A percentile compares a stretch with the other conserved stretches of the same genome.
Conservation (phyloP, 2,888 invertebrate species). For the Alentia gelatinosa region DNA sequence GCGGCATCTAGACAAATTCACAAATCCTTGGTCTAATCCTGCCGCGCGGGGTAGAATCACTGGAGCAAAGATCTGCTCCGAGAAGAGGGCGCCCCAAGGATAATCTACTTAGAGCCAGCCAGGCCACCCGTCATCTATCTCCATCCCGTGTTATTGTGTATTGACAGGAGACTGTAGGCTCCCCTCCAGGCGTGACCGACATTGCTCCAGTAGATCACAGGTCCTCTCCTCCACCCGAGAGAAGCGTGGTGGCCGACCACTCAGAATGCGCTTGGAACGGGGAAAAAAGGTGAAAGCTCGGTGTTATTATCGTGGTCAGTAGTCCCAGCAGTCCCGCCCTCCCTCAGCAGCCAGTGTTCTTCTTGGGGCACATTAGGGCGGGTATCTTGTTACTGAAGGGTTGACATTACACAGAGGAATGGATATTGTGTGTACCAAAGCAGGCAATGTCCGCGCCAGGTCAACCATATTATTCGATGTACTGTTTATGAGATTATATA, state of each 20-base stretch:
- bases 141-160: slow-evolving; percentile 29
- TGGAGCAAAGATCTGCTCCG: not conserved
- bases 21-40: not conserved
- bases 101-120: slow-evolving; percentile 6
- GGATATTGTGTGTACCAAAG: too few relatives aligned
- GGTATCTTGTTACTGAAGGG: not conserved
- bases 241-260: not conserved
- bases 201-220: not conserved
- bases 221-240: not conserved
- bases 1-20: not conserved
- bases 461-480: too few relatives aligned
- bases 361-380: not conserved
- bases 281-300: not conserved
- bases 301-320: not conserved
- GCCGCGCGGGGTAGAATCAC: not conserved
- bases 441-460: too few relatives aligned
- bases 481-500: too few relatives aligned
- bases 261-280: not conserved
- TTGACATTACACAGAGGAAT: not conserved
- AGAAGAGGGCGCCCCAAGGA: not conserved
- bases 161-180: not conserved
- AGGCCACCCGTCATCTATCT: not conserved
- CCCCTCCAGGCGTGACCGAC: slow-evolving; percentile 34
- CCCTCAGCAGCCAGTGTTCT: not conserved
- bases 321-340: not conserved